A percentile compares a stretch with the other conserved stretches of the same genome.
These are phyloP conservation scores for Chymomyza amoena DNA, from an alignment of 2,888 invertebrate genomes.

Conservation along the genomic window DNA sequence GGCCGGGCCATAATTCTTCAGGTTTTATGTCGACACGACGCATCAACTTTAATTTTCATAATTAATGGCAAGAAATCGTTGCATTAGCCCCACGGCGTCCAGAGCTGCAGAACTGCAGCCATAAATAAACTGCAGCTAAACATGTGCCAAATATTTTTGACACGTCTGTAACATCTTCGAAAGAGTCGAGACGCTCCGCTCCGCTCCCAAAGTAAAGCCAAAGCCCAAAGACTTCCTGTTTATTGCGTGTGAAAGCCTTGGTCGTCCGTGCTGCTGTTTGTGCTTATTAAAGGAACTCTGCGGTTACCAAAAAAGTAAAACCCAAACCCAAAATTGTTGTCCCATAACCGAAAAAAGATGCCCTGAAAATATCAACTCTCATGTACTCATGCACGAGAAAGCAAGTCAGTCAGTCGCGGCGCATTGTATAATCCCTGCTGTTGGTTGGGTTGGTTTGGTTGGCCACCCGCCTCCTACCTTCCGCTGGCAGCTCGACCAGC, in stretches of 20 bases:
- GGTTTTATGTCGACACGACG: conserved; percentile 60
- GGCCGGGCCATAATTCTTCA: conserved; percentile 50
- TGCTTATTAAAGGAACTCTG: conserved; percentile 26
- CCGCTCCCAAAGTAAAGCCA: conserved; percentile 4
- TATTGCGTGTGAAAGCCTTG: conserved; percentile 42
- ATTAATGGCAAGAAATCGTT: conserved; percentile 56
- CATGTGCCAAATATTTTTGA: conserved; percentile 9
- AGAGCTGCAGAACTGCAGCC: background rate
- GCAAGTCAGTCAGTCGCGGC: conserved; percentile 65
- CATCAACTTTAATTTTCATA: conserved; percentile 68
- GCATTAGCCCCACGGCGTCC: conserved; percentile 18
- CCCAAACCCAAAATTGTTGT: conserved; percentile 3
- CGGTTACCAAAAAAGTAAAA: conserved; percentile 15
- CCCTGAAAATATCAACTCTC: too few species aligned
- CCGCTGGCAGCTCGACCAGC: background rate
- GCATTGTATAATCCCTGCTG: conserved; percentile 15
- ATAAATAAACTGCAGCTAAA: conserved; percentile 23
- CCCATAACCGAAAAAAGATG: conserved; percentile 16
- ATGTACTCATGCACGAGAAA: conserved; percentile 55
- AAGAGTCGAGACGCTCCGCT: background rate
- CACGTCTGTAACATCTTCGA: background rate
- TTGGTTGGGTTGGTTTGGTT: background rate
- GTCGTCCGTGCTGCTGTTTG: conserved; percentile 26
- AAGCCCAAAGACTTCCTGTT: conserved; percentile 47
- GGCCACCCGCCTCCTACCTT: background rate